phyloP scores from a whole-genome alignment of 2,888 invertebrate species.

The Scaptomyza cyrtandrae region DNA sequence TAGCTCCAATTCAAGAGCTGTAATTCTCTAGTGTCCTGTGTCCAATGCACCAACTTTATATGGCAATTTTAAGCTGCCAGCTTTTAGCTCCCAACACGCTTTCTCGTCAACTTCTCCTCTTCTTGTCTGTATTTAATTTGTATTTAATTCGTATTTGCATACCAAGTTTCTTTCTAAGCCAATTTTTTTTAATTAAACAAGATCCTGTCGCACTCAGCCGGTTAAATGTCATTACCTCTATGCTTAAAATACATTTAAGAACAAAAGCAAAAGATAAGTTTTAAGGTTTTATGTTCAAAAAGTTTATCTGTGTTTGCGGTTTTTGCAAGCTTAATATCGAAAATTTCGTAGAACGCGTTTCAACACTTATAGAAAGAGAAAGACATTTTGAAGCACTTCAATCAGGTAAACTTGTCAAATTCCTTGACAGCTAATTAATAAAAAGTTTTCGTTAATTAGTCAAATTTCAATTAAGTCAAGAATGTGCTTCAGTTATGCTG shows the following conservation, averaged over 20 bases:
- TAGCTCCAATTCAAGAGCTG: not conserved
- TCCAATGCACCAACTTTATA: constrained; percentile 58
- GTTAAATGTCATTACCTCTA: constrained; percentile 35
- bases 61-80: constrained; percentile 57
- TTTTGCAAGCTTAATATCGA: no score
- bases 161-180: constrained; percentile 41
- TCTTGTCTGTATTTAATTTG: not conserved
- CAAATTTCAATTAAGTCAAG: not conserved
- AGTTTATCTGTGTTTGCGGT: constrained; percentile 20
- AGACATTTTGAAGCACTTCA: no score
- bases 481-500: not conserved
- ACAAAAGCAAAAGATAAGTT: constrained; percentile 40
- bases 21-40: constrained; percentile 27
- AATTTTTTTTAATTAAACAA: constrained; percentile 72
- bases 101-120: not conserved
- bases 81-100: constrained; percentile 7
- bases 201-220: constrained; percentile 36
- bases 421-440: not conserved
- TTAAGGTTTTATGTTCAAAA: constrained; percentile 35
- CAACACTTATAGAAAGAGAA: constrained; percentile 4
- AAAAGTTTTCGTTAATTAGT: not conserved
- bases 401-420: not conserved
- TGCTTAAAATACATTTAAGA: constrained; percentile 29
- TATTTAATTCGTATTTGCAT: constrained; percentile 43
- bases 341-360: not conserved